phyloP scores from a whole-genome alignment of 2,888 invertebrate species.

The Lucinisca nassula region DNA sequence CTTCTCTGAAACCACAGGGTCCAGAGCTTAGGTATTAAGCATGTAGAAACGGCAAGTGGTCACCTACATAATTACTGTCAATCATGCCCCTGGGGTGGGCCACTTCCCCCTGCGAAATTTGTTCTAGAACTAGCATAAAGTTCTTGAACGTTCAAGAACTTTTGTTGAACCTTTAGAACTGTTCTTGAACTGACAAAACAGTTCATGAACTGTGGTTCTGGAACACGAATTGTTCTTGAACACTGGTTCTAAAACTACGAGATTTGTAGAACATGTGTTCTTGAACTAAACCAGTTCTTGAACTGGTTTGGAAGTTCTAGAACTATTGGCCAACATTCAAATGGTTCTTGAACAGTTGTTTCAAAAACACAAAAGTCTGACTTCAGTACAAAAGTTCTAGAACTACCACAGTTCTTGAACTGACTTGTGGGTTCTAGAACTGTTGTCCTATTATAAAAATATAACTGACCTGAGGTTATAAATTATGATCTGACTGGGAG shows the following conservation, averaged over 20 bases:
- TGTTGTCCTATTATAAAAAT: too few species aligned
- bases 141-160: slow-evolving; percentile 37
- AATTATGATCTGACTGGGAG: too few species aligned
- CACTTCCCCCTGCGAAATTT: slow-evolving; percentile 35
- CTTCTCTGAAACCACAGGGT: too few species aligned
- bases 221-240: slow-evolving; percentile 9
- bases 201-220: slow-evolving; percentile 19
- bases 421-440: neutral
- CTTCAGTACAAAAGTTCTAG: neutral
- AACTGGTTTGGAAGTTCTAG: neutral
- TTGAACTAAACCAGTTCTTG: neutral
- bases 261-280: neutral
- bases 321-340: neutral
- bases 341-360: neutral
- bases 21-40: too few species aligned
- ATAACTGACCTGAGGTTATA: too few species aligned
- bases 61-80: too few species aligned
- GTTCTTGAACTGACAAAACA: slow-evolving; percentile 19
- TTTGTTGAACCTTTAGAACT: slow-evolving; percentile 21
- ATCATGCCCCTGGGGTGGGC: too few species aligned
- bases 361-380: too few species aligned
- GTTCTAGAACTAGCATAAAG: slow-evolving; percentile 26
- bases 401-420: neutral
- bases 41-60: too few species aligned
- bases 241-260: slow-evolving; percentile 5